Base-by-base conservation (phyloP, 37 sponge, comb jelly and placozoan genomes). In the Dysidea cf. avara region DNA sequence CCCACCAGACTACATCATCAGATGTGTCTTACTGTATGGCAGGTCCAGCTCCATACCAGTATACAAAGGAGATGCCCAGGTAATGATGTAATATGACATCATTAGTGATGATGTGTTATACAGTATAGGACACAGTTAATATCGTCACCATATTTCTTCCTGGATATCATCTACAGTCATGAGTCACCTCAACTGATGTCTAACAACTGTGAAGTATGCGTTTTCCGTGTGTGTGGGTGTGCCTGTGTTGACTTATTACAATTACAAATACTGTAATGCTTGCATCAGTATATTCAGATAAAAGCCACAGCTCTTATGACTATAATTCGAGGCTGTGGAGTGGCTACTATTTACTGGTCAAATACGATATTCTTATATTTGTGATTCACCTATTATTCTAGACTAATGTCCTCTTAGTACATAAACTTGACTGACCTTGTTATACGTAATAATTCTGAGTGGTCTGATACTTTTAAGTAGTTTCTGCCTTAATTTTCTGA, bases 81-180 rank as follows among this genome's bases (percentile, higher is more conserved):
- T 88, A 78, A 32, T n/a, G n/a, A n/a, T n/a, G 66, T 37, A 26
- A 30, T 14, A 20, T 35, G 24, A 31, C 29, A 58, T 58, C 29
- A 11, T 58, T 25, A 7, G 38, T 53, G 64, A 53, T 2, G 6
- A 22, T 47, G 34, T 11, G 28, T 46, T 46, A 7, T 4, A 47
- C 51, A 30, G 12, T 9, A 12, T 64, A 12, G 11, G 14, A 24
- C 22, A 9, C 35, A 54, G 39, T 71, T 88, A 46, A 73, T 63
- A 49, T 55, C 50, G 47, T 88, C 82, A 60, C 90, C 90, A 0
- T 69, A 80, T 54, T 90, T 90, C 76, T 90, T 90, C 70, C 64
- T 90, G 68, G 91, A 90, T 77, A 57, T 90, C 6, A 71, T 90
- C 51, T 90, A 90, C 66, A 54, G 76, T 0, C 91, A 90, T 28